Percentiles rank a stretch among this genome's conserved stretches.
These are phyloP conservation scores for Drosophila funebris DNA, from an alignment of 1,140 invertebrate species.

Conservation along the genomic window DNA sequence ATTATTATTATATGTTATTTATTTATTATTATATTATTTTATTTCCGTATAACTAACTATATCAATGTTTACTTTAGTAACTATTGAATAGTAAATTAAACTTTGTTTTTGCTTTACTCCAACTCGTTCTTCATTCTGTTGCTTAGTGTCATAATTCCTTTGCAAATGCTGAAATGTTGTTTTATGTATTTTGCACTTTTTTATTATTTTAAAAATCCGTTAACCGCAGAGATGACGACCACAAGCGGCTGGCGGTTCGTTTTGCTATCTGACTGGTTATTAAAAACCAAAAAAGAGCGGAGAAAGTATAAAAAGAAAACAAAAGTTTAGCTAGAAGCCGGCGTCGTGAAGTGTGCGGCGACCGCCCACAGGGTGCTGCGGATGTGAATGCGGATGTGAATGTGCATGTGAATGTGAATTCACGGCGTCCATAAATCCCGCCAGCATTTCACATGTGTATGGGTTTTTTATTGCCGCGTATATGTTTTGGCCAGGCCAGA, in stretches of 20 bases:
- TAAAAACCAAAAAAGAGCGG: constrained; percentile 56
- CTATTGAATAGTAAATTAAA: too few relatives aligned
- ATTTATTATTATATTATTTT: too few relatives aligned
- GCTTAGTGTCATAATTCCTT: constrained; percentile 26
- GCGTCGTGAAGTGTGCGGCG: constrained; percentile 8
- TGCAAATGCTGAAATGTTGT: not conserved
- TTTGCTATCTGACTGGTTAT: constrained; percentile 71
- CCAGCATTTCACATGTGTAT: constrained; percentile 75
- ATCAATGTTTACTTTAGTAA: too few relatives aligned
- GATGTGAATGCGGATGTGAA: constrained; percentile 21
- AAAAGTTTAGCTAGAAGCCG: constrained; percentile 40
- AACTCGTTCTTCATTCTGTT: constrained; percentile 6
- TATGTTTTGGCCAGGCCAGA: constrained; percentile 30
- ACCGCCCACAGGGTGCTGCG: constrained; percentile 11
- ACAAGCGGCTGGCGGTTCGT: constrained; percentile 49
- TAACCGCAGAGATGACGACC: constrained; percentile 50
- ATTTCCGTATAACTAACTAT: too few relatives aligned
- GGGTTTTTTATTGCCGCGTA: constrained; percentile 71
- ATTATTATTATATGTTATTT: too few relatives aligned
- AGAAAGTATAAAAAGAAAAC: constrained; percentile 36
- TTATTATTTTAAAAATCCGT: constrained; percentile 44
- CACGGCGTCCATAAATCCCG: constrained; percentile 72
- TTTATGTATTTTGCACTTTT: constrained; percentile 37
- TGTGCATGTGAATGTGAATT: constrained; percentile 12
- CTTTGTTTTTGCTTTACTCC: not conserved